Evolutionary conservation across 1,140 invertebrate genomes (phyloP), one percentile per base, ranked within the genome.

Genomic region (Macrotrachela quadricornifera): DNA sequence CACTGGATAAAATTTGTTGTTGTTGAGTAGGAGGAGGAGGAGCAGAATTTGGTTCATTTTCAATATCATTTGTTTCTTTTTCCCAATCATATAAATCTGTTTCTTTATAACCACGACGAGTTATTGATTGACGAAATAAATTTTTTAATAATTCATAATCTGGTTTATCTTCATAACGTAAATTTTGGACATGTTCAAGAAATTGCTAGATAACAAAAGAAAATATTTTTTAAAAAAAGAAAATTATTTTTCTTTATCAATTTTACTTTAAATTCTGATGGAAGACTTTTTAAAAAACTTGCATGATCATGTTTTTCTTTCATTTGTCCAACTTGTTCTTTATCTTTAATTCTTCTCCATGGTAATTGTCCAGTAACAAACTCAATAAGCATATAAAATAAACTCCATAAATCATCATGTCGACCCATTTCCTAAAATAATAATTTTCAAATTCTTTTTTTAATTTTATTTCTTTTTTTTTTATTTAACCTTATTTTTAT

Each of bases 311-410:
- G 94, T 64, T 88, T 90, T 63, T 95, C 88, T 68, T 96, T 95
- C 79, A 92, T 91, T 15, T 58, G 49, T 46, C 64, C 61, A 56
- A 82, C 83, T 76, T 94, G 87, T 69, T 95, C 88, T 68, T 95
- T 95, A 63, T 95, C 90, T 74, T 94, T 99, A 54, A 97, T 92
- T 70, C 97, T 97, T 56, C 92, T 76, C 94, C 94, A 99, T 0
- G 94, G 94, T 62, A 99, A 73, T 67, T 95, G 87, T 0, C 92
- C 92, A 66, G 94, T 92, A 6, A 95, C 83, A 68, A 99, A 99
- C 70, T 99, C 94, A 9, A 94, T 88, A 45, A 99, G 75, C 90
- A 99, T 97, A 69, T 99, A 99, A 73, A 97, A 97, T 1, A 99
- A 71, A 4, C 90, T 96, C 92, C 91, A 97, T 0, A 99, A 73